Evolutionary conservation across 1,140 invertebrate species (phyloP).

Genomic region (Sitodiplosis mosellana): DNA sequence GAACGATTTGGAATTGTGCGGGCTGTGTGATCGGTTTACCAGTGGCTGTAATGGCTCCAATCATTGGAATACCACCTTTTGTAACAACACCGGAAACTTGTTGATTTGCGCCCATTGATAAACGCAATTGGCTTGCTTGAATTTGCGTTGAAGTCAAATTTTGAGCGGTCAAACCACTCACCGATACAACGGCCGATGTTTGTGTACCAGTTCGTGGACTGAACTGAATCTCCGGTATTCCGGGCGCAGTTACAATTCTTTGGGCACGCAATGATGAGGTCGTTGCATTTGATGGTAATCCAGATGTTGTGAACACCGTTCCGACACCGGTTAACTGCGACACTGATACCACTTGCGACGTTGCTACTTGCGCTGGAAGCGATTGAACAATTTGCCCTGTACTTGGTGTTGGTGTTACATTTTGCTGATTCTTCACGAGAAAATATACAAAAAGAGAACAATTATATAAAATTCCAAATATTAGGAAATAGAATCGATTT

Average conservation of each 20-base stretch:
- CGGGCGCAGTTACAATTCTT: slow-evolving; percentile 27
- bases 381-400: slow-evolving; percentile 19
- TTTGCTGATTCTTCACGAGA: too few species aligned
- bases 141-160: slow-evolving; percentile 26
- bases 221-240: slow-evolving; percentile 20
- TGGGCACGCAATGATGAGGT: slow-evolving; percentile 25
- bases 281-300: slow-evolving; percentile 22
- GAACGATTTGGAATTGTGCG: slow-evolving; percentile 28
- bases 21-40: slow-evolving; percentile 28
- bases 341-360: slow-evolving; percentile 22
- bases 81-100: slow-evolving; percentile 19
- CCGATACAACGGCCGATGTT: slow-evolving; percentile 26
- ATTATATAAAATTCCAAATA: too few species aligned
- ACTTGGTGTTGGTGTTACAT: slow-evolving; percentile 9
- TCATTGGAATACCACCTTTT: slow-evolving; percentile 24
- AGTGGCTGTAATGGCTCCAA: slow-evolving; percentile 23
- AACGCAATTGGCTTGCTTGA: slow-evolving; percentile 27
- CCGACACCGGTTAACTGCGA: slow-evolving; percentile 17
- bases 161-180: slow-evolving; percentile 15
- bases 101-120: slow-evolving; percentile 27
- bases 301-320: slow-evolving; percentile 19
- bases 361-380: slow-evolving; percentile 9
- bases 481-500: too few species aligned
- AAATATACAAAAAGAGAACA: too few species aligned
- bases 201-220: slow-evolving; percentile 18